These are phyloP conservation scores for Chaetura pelagica DNA, from an alignment of 2,113 vertebrate genomes.

Conservation along the genomic window DNA sequence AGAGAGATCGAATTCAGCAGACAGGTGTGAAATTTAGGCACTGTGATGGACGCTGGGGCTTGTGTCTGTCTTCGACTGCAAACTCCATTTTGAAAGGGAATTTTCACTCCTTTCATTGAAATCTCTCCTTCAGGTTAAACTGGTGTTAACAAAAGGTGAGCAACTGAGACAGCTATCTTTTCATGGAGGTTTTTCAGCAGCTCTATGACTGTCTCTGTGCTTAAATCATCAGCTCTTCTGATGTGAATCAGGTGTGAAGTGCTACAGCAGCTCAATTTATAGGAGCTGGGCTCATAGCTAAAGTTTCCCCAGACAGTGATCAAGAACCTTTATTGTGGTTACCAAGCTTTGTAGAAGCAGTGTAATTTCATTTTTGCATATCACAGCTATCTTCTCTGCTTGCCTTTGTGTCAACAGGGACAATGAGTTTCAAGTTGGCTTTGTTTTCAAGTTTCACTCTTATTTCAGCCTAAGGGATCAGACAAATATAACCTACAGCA, in stretches of 20 bases:
- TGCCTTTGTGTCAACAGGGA: not conserved
- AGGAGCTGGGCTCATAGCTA: not conserved
- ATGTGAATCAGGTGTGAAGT: not conserved
- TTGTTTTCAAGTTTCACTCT: not conserved
- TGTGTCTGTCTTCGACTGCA: not conserved
- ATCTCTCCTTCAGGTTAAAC: not conserved
- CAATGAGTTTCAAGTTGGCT: not conserved
- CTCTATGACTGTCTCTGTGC: not conserved
- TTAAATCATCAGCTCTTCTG: not conserved
- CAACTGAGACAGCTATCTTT: not conserved
- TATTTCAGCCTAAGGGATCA: not conserved
- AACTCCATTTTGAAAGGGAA: not conserved
- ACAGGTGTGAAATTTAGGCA: slow-evolving; percentile 31
- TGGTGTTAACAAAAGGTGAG: not conserved
- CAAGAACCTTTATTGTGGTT: not conserved
- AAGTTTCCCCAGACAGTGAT: not conserved
- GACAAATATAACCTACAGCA: not conserved
- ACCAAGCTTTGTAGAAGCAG: not conserved
- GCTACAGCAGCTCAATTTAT: not conserved
- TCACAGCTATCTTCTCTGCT: not conserved
- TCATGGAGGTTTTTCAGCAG: not conserved
- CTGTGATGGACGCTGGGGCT: not conserved
- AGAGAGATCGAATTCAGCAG: slow-evolving; percentile 13
- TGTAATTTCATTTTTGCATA: not conserved
- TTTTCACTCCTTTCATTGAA: slow-evolving; percentile 31